Base-by-base conservation (phyloP, 1,140 invertebrate species). In the Diprion similis region DNA sequence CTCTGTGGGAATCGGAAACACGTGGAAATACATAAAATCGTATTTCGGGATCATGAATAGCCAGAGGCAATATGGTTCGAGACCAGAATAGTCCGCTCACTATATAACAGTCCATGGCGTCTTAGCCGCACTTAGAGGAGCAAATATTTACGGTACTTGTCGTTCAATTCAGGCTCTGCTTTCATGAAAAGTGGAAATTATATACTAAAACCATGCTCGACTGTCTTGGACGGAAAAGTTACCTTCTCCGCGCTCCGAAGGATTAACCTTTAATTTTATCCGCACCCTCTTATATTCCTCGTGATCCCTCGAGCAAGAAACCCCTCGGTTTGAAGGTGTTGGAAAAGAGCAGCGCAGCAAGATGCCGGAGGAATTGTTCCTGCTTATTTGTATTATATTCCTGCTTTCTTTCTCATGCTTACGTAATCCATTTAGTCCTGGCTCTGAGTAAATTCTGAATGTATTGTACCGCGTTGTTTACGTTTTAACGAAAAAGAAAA, bases 261-360 rank as follows among this genome's bases (percentile, higher is more conserved):
- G 85, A 87, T 87, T 87, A 87, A 88, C 83, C 86, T 88, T 88
- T 87, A 88, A 88, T 88, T 88, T 84, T 86, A 88, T 88, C 83
- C 81, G 59, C 59, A 17, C 17, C 17, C 59, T 6, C 24, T 37
- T 37, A 37, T 37, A 37, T 37, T 37, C 24, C 24, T 37, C 24
- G 2, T 6, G 24, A 37, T 37, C 24, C 24, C 24, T 37, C 24
- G 24, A 37, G 24, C 80, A 77, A 78, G 75, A 82, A 75, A 71
- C 76, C 75, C 71, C 73, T 77, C 77, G 77, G 70, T 73, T 78
- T 73, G 75, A 72, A 67, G 18, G 18, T 72, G 51, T 3, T 59
- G 51, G 51, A 17, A 59, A 59, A 59, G 51, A 9, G 51, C 51
- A 59, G 51, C 8, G 3, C 51, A 13, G 11, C 7, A 37, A 37